Base-by-base conservation (phyloP, 1,140 invertebrate species). In the Diorhabda elongata region DNA sequence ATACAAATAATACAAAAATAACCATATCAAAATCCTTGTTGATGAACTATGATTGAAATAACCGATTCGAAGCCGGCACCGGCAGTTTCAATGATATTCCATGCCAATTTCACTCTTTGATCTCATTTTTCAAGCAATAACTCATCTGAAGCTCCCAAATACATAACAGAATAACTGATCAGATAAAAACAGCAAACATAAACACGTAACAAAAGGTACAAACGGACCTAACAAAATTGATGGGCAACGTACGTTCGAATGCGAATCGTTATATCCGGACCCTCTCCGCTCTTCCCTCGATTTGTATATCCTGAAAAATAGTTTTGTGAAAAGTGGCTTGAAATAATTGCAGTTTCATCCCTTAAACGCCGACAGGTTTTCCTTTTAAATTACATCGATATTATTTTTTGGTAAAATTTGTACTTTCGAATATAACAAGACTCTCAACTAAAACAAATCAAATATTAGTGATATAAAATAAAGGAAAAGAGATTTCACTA, bases 121-220 rank as follows among this genome's bases (percentile, higher is more conserved):
- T 52, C 47, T 52, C 47, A 52, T 52, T 52, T 52, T 52, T n/a
- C 47, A 52, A 2, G 47, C 47, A 52, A 52, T 52, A 52, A 52
- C 47, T 52, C 47, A 52, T 61, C 42, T 42, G 26, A n/a, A 41
- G n/a, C 26, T 8, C 4, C 59, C 26, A 42, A 61, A 61, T 61
- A 43, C 26, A 61, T 42, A 61, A 8, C 42, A 41, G 59, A 61
- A 61, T 42, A 61, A 8, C 42, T 61, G 59, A 61, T 61, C 42
- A 61, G 59, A 61, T 61, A 61, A 61, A 61, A 61, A 43, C 59
- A 42, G 4, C 42, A 11, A 42, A 41, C 26, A 43, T 61, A 61
- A 61, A 61, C 59, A 61, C 59, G 6, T 41, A 61, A 61, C 59
- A 61, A 61, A 61, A 52, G 59, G 3, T 42, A 42, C 59, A 61